A percentile compares a stretch with the other conserved stretches of the same genome.
These are phyloP conservation scores for Rhinolophus sinicus DNA, from an alignment of 2,113 vertebrate species.

Conservation along the genomic window DNA sequence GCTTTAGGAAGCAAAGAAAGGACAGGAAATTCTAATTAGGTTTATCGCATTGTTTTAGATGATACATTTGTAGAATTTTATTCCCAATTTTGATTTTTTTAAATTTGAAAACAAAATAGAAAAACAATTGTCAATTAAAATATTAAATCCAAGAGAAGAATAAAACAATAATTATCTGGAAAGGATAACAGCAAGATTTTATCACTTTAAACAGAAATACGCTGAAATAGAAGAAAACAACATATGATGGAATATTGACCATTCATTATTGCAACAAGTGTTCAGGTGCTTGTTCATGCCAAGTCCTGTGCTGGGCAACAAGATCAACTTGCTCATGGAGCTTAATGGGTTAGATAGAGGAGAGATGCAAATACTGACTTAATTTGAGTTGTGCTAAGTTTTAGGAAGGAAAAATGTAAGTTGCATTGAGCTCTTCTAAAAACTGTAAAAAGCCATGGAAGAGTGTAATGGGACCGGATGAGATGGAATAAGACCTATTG, in stretches of 20 bases:
- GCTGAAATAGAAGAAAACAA: constrained; percentile 35
- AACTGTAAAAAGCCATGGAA: neutral
- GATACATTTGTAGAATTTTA: constrained; percentile 1
- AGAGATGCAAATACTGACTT: neutral
- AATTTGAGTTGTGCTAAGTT: constrained; percentile 21
- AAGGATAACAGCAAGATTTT: constrained; percentile 1
- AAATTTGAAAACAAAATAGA: neutral
- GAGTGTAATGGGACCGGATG: neutral
- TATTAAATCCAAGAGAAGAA: neutral
- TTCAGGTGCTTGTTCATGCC: neutral
- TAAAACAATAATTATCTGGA: constrained; percentile 41
- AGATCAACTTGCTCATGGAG: neutral
- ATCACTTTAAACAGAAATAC: constrained; percentile 35
- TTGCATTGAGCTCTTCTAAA: neutral
- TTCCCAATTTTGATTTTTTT: neutral
- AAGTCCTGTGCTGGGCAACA: neutral
- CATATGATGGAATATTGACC: neutral
- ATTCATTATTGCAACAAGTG: neutral
- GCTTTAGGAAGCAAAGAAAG: neutral
- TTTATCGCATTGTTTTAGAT: neutral
- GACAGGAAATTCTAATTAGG: neutral
- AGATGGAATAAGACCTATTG: neutral
- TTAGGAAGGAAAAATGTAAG: neutral
- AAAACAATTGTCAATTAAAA: constrained; percentile 26
- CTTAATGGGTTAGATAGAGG: neutral